A percentile compares a stretch with the other conserved stretches of the same genome.
Conservation (phyloP, 2,797 vertebrate species). For the Bovichtus variegatus region DNA sequence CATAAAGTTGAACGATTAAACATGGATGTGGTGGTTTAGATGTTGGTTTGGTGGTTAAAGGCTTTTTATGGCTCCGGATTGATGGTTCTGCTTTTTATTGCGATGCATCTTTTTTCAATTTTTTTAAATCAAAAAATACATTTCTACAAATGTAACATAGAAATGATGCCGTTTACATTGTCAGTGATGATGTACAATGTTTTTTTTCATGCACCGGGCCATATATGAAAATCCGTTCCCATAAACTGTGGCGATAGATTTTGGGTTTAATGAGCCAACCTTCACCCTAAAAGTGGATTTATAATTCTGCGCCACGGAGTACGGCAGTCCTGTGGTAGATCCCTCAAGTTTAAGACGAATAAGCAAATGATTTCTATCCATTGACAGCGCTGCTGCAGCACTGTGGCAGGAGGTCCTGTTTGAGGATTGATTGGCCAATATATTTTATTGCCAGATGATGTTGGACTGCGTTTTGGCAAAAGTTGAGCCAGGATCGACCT, state of each 20-base stretch:
- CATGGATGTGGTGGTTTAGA: background rate
- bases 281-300: background rate
- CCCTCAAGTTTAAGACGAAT: background rate
- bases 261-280: background rate
- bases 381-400: background rate
- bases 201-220: background rate
- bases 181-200: no score
- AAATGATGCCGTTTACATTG: background rate
- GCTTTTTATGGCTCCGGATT: background rate
- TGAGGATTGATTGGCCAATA: background rate
- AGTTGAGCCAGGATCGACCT: background rate
- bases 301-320: background rate
- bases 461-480: background rate
- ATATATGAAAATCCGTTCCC: background rate
- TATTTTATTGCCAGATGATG: background rate
- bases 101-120: background rate
- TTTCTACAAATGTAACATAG: no score
- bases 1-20: background rate
- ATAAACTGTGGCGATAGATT: background rate
- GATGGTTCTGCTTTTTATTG: background rate
- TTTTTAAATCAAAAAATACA: background rate
- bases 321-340: background rate
- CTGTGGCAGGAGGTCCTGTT: background rate
- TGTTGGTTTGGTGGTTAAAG: background rate
- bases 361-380: background rate